Conservation (phyloP, 2,113 vertebrate genomes). For the human (Homo sapiens) region DNA sequence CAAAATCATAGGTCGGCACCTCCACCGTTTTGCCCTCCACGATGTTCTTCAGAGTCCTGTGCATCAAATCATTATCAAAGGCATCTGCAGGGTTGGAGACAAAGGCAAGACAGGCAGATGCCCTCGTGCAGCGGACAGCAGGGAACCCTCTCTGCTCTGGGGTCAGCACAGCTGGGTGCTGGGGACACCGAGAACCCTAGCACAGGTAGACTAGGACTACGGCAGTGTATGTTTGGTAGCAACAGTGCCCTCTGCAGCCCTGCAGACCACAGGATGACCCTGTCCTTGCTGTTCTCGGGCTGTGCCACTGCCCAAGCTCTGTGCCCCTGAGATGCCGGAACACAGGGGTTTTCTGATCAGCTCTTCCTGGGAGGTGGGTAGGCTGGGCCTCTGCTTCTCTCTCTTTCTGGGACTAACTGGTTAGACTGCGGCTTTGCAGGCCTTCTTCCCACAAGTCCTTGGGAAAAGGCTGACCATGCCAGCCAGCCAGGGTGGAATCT, state of each 20-base stretch:
- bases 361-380: background rate
- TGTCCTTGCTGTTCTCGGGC: background rate
- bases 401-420: background rate
- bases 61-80: constrained; percentile 97
- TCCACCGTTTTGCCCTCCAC: constrained; percentile 93
- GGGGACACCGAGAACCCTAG: background rate
- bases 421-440: rapidly evolving
- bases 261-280: background rate
- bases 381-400: background rate
- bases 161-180: background rate
- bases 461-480: background rate
- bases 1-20: constrained; percentile 95
- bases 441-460: background rate
- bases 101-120: background rate
- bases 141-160: background rate
- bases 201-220: background rate
- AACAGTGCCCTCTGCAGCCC: background rate
- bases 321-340: background rate
- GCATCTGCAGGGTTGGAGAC: constrained; percentile 87
- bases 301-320: background rate
- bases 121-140: background rate
- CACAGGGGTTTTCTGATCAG: background rate
- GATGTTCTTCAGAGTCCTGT: constrained; percentile 92
- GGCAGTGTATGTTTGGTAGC: too few species aligned
- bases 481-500: too few species aligned